Evolutionary conservation across 1,140 invertebrate species (phyloP).

Genomic region (Leptinotarsa defecta): DNA sequence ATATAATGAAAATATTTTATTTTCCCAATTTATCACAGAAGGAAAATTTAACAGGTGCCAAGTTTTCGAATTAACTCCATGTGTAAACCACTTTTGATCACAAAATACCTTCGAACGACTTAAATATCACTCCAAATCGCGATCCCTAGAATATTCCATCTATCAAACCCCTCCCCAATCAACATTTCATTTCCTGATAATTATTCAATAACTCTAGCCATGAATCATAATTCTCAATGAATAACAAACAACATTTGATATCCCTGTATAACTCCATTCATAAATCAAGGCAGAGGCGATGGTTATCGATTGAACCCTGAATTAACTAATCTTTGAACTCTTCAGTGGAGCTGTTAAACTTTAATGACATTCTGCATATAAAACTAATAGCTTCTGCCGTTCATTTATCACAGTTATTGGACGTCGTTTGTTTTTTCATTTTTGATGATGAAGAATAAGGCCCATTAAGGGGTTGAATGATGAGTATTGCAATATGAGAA

Average conservation of each 20-base stretch:
- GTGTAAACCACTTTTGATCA: no score
- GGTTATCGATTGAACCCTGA: not conserved
- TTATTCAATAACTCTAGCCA: not conserved
- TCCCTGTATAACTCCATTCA: not conserved
- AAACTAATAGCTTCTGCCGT: conserved; percentile 20
- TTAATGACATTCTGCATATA: conserved; percentile 21
- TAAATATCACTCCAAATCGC: no score
- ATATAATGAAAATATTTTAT: no score
- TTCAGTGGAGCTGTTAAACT: conserved; percentile 17
- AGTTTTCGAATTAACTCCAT: no score
- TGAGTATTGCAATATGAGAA: not conserved
- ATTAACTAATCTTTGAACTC: not conserved
- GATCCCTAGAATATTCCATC: no score
- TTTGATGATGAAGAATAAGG: conserved; percentile 15
- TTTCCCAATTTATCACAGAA: no score
- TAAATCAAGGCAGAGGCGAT: not conserved
- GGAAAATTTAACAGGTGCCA: no score
- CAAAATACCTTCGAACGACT: no score
- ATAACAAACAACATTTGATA: conserved; percentile 2
- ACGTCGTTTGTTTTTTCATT: conserved; percentile 11
- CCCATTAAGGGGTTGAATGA: not conserved
- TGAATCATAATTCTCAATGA: not conserved
- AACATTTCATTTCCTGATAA: not conserved
- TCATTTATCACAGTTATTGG: conserved; percentile 19
- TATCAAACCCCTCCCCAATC: not conserved